Evolutionary conservation across 2,797 vertebrate species (phyloP).

Genomic region (Typhlichthys subterraneus): DNA sequence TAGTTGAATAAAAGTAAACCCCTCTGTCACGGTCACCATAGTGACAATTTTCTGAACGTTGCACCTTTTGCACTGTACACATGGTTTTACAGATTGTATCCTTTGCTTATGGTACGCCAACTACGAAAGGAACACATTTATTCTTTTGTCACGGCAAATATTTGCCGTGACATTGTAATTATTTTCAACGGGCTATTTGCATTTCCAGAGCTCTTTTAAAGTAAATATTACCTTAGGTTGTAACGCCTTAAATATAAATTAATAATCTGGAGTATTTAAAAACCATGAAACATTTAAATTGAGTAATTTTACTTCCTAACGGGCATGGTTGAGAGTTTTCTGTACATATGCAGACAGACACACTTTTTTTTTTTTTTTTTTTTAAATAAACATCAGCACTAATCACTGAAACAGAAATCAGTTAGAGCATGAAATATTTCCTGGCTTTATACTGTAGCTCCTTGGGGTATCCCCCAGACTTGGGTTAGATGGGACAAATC

Average conservation of each 20-base stretch:
- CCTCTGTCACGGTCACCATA: not conserved
- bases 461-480: constrained; percentile 58
- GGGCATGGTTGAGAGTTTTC: constrained; percentile 71
- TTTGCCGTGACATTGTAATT: constrained; percentile 78
- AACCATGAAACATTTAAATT: constrained; percentile 83
- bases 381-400: constrained; percentile 68
- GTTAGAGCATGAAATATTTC: constrained; percentile 63
- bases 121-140: constrained; percentile 65
- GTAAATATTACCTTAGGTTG: constrained; percentile 75
- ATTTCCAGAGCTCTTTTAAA: constrained; percentile 71
- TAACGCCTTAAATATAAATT: constrained; percentile 79
- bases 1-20: constrained; percentile 9
- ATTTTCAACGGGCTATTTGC: constrained; percentile 79
- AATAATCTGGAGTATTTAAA: constrained; percentile 82
- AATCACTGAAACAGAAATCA: constrained; percentile 74
- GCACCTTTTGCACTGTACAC: constrained; percentile 26
- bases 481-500: constrained; percentile 69
- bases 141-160: constrained; percentile 16
- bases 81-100: constrained; percentile 51
- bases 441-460: constrained; percentile 49
- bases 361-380: constrained; percentile 27
- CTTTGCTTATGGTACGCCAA: constrained; percentile 63
- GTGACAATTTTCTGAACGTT: constrained; percentile 20
- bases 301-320: constrained; percentile 81
- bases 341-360: constrained; percentile 70